Conservation (phyloP, 2,113 vertebrate species). For the Arizona elegans region DNA sequence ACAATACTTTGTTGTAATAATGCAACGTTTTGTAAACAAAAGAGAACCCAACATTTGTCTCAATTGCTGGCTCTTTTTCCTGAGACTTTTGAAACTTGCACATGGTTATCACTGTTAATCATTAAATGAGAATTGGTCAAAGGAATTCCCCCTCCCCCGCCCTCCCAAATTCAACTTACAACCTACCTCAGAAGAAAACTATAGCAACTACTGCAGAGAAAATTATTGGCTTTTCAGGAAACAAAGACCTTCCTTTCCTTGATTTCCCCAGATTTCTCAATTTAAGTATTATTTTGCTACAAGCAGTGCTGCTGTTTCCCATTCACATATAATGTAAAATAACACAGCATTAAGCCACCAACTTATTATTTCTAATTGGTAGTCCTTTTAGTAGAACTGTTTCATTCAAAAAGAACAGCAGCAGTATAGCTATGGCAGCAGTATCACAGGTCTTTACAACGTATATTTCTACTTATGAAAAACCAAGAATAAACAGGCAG, state of each 20-base stretch:
- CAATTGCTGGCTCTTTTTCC: background rate
- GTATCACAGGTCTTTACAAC: background rate
- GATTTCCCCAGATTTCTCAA: background rate
- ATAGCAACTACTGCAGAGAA: background rate
- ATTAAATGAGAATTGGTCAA: too few relatives aligned
- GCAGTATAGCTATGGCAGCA: background rate
- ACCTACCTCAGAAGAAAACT: background rate
- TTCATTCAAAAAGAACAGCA: background rate
- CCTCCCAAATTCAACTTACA: background rate
- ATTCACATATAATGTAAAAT: background rate
- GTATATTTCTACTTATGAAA: background rate
- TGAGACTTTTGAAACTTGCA: background rate
- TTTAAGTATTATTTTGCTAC: background rate
- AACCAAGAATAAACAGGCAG: background rate
- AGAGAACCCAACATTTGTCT: background rate
- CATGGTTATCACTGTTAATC: background rate
- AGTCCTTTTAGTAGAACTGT: background rate
- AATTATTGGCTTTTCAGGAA: background rate
- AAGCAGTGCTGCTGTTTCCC: background rate
- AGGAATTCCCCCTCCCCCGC: background rate
- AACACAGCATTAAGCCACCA: background rate
- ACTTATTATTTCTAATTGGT: background rate
- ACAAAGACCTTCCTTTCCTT: background rate
- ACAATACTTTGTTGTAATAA: background rate
- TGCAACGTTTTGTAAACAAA: background rate